phyloP scores from a whole-genome alignment of 1,140 invertebrate genomes.

The Phthorimaea operculella region DNA sequence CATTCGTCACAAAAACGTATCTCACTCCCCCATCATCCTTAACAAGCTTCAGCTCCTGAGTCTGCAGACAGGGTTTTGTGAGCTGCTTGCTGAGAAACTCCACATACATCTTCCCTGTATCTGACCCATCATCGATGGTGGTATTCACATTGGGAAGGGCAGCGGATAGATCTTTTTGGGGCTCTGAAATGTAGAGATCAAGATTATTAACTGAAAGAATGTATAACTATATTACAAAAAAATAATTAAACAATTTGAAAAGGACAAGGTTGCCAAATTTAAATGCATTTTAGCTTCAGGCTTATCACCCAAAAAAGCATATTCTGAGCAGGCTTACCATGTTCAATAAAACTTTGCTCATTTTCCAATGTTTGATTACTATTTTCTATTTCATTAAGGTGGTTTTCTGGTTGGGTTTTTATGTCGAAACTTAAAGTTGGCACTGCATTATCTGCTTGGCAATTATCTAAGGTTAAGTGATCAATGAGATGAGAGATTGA shows the following conservation, averaged over 20 bases:
- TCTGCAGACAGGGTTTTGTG: constrained; percentile 31
- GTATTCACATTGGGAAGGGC: not conserved
- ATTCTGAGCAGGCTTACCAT: too few species aligned
- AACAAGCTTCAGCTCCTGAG: constrained; percentile 43
- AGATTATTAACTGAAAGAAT: not conserved
- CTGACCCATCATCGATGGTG: not conserved
- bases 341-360: too few species aligned
- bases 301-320: too few species aligned
- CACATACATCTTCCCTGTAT: constrained; percentile 35
- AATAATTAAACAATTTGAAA: too few species aligned
- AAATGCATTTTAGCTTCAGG: too few species aligned
- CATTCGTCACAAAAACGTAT: constrained; percentile 39
- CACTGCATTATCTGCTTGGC: constrained; percentile 16
- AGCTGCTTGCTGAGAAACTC: constrained; percentile 38
- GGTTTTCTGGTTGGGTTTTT: not conserved
- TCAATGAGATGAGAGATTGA: constrained; percentile 66
- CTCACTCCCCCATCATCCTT: constrained; percentile 39
- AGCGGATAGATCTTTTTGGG: not conserved
- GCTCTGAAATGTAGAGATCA: not conserved
- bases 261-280: too few species aligned
- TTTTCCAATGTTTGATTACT: too few species aligned
- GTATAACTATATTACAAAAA: too few species aligned
- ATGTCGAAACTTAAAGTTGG: not conserved
- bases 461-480: constrained; percentile 60
- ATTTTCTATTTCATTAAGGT: too few species aligned